Base-by-base conservation (phyloP, 2,888 invertebrate genomes). In the Lagria hirta region DNA sequence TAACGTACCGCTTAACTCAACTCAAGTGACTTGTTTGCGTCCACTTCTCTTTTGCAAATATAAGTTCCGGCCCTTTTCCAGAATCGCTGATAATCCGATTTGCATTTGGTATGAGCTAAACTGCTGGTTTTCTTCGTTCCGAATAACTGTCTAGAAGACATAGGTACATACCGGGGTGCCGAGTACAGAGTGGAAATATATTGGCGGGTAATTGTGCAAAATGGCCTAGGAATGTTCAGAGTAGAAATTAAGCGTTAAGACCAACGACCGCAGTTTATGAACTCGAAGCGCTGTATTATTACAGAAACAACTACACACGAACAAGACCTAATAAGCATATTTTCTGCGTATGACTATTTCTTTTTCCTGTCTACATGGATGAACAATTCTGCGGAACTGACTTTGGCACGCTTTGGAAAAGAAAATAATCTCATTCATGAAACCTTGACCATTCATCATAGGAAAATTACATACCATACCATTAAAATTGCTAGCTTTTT, bases 271-370 rank as follows among this genome's bases (percentile, higher is more conserved):
- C 45, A 54, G 52, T 55, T 58, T 57, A 58, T 56, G 57, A 58
- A 56, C 57, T 52, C 50, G 38, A 44, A 48, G 53, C 50, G 54
- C 55, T 57, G 58, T 58, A 54, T 59, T 60, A 59, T 57, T 59
- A 57, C 43, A 57, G 54, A 54, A 55, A 59, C 60, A 61, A 61
- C 59, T 59, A 60, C 54, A 57, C 58, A 52, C 55, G 54, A 59
- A 59, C 57, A 51, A 52, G 53, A 50, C 55, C 55, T 58, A 60
- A 60, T 58, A 58, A 60, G 58, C 53, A 44, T 48, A 53, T 55
- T 58, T 58, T 58, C 57, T 55, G 49, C 52, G 56, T 55, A 55
- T 32, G 48, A 52, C 53, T 54, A 58, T 60, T 58, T 55, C 56
- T 55, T 56, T 51, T 56, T 58, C 57, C 58, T 54, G 58, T 53